Evolutionary conservation across 2,888 invertebrate genomes (phyloP).

Genomic region (Hypomecis punctinalis): DNA sequence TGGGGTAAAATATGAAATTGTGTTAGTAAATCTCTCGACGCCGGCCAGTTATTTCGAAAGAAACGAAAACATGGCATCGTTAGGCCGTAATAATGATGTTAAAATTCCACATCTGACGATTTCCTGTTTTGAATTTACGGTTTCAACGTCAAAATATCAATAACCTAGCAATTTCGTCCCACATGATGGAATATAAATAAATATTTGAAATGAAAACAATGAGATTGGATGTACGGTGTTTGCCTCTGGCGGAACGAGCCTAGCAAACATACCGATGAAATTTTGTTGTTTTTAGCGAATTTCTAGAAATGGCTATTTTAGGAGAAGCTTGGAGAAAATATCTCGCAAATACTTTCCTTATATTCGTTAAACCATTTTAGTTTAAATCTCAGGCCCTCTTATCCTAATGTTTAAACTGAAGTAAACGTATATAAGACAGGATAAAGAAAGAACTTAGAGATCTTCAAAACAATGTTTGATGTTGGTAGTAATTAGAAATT

Average conservation of each 20-base stretch:
- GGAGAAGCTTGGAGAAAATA: too few relatives aligned
- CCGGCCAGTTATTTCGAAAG: background rate
- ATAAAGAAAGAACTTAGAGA: too few relatives aligned
- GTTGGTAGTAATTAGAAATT: too few relatives aligned
- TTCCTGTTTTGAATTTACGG: slow-evolving; percentile 12
- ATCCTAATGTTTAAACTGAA: too few relatives aligned
- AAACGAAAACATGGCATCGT: slow-evolving; percentile 2
- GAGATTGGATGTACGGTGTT: background rate
- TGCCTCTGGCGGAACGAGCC: background rate
- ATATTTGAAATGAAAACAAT: too few relatives aligned
- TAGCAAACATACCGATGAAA: background rate
- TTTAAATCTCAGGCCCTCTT: too few relatives aligned
- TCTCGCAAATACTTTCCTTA: too few relatives aligned
- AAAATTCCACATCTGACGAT: slow-evolving; percentile 4
- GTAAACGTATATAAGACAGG: too few relatives aligned
- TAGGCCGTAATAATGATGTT: slow-evolving; percentile 14
- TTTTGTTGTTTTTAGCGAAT: background rate
- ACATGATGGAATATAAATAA: background rate
- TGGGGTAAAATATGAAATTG: background rate
- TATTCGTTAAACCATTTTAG: too few relatives aligned
- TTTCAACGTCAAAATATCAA: slow-evolving; percentile 3
- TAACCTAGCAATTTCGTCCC: background rate
- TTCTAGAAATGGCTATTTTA: background rate
- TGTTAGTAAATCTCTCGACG: slow-evolving; percentile 1
- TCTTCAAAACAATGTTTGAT: too few relatives aligned